phyloP scores from a whole-genome alignment of 2,113 vertebrate genomes.

The Nematolebias whitei region DNA sequence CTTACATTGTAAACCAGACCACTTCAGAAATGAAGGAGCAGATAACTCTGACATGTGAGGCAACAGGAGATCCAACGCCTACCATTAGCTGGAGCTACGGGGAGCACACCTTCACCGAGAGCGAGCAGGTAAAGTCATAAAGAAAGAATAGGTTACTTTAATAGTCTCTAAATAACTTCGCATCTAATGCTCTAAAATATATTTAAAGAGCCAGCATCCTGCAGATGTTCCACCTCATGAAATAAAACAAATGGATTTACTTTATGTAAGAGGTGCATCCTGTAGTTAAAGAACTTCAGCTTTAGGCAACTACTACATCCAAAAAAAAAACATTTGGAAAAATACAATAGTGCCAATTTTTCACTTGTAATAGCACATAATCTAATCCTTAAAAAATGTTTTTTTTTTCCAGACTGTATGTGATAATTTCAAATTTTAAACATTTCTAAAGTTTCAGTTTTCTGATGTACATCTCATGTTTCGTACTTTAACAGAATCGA shows the following conservation, averaged over 20 bases:
- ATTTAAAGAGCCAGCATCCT: slow-evolving; percentile 13
- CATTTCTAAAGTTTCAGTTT: slow-evolving; percentile 2
- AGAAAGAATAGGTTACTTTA: not conserved
- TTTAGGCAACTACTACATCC: slow-evolving; percentile 8
- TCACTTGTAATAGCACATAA: not conserved
- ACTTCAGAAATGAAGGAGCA: slow-evolving; percentile 93
- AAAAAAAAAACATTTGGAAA: not conserved
- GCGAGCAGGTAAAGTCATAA: slow-evolving; percentile 89
- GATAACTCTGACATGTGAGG: slow-evolving; percentile 94
- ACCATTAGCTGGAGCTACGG: slow-evolving; percentile 93
- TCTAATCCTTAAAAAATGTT: not conserved
- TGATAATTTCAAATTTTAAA: not conserved
- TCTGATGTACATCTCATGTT: not conserved
- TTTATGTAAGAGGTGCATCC: too few relatives aligned
- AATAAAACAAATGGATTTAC: too few relatives aligned
- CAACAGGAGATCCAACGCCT: slow-evolving; percentile 94
- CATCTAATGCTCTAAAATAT: not conserved
- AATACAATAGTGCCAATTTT: not conserved
- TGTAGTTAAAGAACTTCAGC: too few relatives aligned
- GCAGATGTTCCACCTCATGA: slow-evolving; percentile 20
- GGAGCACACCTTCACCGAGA: slow-evolving; percentile 86
- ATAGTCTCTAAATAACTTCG: not conserved
- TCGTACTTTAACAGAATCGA: not conserved
- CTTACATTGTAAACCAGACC: slow-evolving; percentile 92
- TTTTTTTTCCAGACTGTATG: slow-evolving; percentile 4